A percentile compares a stretch with the other conserved stretches of the same genome.
Conservation (phyloP, 2,797 vertebrate species). For the Steatocranus sp. region DNA sequence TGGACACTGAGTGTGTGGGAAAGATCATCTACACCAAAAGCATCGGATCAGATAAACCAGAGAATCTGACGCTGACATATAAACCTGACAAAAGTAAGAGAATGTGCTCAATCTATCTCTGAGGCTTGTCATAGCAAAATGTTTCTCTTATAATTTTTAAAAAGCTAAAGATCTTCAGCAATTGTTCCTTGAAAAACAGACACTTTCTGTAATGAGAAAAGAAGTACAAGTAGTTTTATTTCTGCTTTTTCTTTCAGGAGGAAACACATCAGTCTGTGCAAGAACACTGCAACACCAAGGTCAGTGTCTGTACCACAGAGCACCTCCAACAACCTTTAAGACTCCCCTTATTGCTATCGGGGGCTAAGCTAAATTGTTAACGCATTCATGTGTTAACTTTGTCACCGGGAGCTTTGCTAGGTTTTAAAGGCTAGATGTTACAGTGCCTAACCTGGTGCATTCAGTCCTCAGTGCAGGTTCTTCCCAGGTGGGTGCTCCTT, state of each 20-base stretch:
- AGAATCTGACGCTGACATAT: conserved; percentile 78
- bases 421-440: background rate
- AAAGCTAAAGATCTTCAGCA: background rate
- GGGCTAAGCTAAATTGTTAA: background rate
- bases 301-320: background rate
- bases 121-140: background rate
- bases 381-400: background rate
- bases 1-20: conserved; percentile 71
- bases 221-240: background rate
- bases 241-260: background rate
- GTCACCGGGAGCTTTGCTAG: background rate
- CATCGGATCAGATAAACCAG: conserved; percentile 65
- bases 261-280: background rate
- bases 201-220: background rate
- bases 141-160: background rate
- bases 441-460: rapidly evolving
- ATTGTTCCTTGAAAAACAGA: background rate
- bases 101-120: background rate
- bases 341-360: background rate
- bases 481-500: background rate
- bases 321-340: background rate
- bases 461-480: background rate
- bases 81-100: conserved; percentile 76
- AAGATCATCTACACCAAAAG: conserved; percentile 83
- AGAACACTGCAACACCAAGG: background rate